These are phyloP conservation scores for Conus ventricosus DNA, from an alignment of 1,140 invertebrate species.

Conservation along the genomic window DNA sequence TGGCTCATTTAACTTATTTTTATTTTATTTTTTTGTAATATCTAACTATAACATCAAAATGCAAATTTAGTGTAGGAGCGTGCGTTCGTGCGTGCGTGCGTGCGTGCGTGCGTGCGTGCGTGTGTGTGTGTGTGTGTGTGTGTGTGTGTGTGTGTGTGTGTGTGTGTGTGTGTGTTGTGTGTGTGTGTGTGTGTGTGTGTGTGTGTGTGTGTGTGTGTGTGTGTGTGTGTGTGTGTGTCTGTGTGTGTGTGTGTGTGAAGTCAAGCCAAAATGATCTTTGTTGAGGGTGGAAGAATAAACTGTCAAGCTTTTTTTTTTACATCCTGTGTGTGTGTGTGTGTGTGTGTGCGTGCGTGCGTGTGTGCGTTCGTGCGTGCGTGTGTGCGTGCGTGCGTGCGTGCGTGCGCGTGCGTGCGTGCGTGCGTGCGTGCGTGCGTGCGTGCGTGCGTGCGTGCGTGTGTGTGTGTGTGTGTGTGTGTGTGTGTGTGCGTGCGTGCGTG, in stretches of 20 bases:
- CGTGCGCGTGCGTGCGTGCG: neutral
- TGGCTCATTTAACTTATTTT: too few relatives aligned
- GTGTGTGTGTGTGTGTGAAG: neutral
- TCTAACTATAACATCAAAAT: too few relatives aligned
- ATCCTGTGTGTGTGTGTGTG: neutral
- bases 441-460: neutral
- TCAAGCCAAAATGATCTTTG: too few relatives aligned
- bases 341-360: neutral
- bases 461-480: conserved; percentile 12
- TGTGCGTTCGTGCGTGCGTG: neutral
- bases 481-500: neutral
- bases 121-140: too few relatives aligned
- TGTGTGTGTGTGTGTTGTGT: neutral
- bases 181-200: too few relatives aligned
- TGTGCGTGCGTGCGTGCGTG: neutral
- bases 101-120: too few relatives aligned
- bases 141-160: neutral
- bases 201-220: too few relatives aligned
- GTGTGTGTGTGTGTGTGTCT: neutral
- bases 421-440: neutral
- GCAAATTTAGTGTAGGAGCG: too few relatives aligned
- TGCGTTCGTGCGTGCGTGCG: too few relatives aligned
- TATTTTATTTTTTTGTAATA: too few relatives aligned
- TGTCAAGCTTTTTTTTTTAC: too few relatives aligned
- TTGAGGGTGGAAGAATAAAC: too few relatives aligned